Base-by-base conservation (phyloP, 2,797 vertebrate species). In the Eidolon dupreanum region DNA sequence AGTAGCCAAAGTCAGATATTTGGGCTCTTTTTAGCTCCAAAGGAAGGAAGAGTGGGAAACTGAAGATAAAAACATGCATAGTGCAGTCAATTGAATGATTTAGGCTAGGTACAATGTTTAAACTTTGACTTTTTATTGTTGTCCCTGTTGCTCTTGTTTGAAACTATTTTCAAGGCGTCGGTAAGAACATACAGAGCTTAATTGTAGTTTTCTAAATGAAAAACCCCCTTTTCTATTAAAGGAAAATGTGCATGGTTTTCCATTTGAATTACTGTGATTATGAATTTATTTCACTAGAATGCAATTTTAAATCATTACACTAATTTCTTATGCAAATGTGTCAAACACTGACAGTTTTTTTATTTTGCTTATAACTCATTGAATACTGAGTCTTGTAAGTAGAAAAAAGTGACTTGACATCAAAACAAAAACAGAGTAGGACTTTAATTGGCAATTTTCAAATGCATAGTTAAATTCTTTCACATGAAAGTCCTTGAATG, bases 261-360 rank as follows among this genome's bases (percentile, higher is more conserved):
- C 41, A 90, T 87, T 36, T 84, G 75, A 96, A 88, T 94, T 88
- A 74, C 74, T 70, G 7, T 81, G 66, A 86, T 61, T 96, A 53
- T 89, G 49, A 95, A 88, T 93, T 88, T 89, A 70, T 89, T 94
- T 97, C 19, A 68, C 49, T 63, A 31, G 8, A 95, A 96, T 84
- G 51, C 11, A 92, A 94, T 96, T 95, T 82, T 73, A 94, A 93
- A 73, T 91, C 78, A 92, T 96, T 94, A 96, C 20, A 84, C 70
- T 95, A 95, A 96, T 97, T 95, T 96, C 78, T 74, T 96, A 95
- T 96, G 88, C 81, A 95, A 95, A 97, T 97, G 2, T 96, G 36
- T 93, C 63, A 94, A 94, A 93, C 95, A 79, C 68, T 82, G 70
- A 84, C 65, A 93, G 51, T 88, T 97, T 97, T 96, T 81, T 96